These are phyloP conservation scores for Patiria pectinifera DNA, from an alignment of 53 echinoderm and acorn worm genomes.

Conservation along the genomic window DNA sequence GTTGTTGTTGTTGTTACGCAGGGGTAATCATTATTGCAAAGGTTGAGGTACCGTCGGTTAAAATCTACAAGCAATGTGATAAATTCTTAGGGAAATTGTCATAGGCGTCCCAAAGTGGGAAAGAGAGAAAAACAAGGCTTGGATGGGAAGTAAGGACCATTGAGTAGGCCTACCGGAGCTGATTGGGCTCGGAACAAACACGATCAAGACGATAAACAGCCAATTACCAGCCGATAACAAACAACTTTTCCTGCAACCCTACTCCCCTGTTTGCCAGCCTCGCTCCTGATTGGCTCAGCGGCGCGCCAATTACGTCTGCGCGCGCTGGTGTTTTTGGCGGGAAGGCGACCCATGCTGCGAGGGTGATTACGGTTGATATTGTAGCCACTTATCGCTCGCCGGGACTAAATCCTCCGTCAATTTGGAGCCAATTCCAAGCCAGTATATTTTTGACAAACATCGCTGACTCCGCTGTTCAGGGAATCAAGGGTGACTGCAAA, in stretches of 20 bases:
- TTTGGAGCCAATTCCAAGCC: conserved; percentile 46
- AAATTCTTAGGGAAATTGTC: too few species aligned
- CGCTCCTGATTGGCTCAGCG: conserved; percentile 50
- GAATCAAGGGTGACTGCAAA: neutral
- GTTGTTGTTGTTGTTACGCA: too few species aligned
- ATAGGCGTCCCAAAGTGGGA: too few species aligned
- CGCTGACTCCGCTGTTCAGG: conserved; percentile 3
- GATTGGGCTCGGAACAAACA: conserved; percentile 31
- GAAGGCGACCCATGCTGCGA: conserved; percentile 56
- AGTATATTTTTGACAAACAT: conserved; percentile 59
- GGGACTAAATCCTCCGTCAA: conserved; percentile 55
- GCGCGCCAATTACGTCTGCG: conserved; percentile 60
- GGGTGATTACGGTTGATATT: conserved; percentile 78
- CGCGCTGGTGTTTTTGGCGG: conserved; percentile 62
- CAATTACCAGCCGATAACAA: conserved; percentile 13
- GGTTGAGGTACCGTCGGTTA: too few species aligned
- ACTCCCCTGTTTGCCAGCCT: conserved; percentile 56
- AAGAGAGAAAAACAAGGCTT: too few species aligned
- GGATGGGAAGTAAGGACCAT: neutral
- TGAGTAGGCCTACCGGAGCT: neutral
- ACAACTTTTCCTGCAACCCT: conserved; percentile 1
- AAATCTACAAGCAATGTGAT: too few species aligned
- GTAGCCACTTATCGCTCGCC: conserved; percentile 73
- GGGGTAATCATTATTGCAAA: too few species aligned
- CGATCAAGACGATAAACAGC: conserved; percentile 23